Percentiles rank a stretch among this genome's conserved stretches.
phyloP scores from a whole-genome alignment of 2,888 invertebrate genomes.

The Lasioglossum marginatum region DNA sequence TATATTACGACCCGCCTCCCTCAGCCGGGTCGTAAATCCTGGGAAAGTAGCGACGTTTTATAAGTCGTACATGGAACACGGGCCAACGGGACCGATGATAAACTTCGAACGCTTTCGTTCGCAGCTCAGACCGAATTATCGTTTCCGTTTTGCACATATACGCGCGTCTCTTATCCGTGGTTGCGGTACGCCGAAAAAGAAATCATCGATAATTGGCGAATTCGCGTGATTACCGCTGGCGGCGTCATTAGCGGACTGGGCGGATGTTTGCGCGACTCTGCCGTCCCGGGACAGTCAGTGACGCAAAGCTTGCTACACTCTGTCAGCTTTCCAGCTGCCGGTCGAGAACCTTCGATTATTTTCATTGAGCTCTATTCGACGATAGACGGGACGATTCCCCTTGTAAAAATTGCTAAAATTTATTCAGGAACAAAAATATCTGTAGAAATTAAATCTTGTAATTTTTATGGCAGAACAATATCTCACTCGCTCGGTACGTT shows the following conservation, averaged over 20 bases:
- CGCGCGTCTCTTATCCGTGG: neutral
- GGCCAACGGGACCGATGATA: neutral
- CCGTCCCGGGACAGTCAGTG: neutral
- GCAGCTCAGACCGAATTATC: neutral
- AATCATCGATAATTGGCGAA: neutral
- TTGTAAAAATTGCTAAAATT: neutral
- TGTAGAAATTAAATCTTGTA: too few species aligned
- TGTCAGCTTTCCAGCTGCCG: neutral
- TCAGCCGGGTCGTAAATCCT: slow-evolving; percentile 20
- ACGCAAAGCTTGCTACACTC: neutral
- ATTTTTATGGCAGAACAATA: too few species aligned
- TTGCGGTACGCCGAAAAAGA: neutral
- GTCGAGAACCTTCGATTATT: neutral
- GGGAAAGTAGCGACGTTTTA: slow-evolving; percentile 9
- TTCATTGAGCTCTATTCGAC: neutral
- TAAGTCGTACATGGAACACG: slow-evolving; percentile 8
- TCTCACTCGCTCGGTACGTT: too few species aligned
- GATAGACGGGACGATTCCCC: neutral
- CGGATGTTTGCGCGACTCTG: neutral
- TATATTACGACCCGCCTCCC: slow-evolving; percentile 34
- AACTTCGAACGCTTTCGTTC: neutral
- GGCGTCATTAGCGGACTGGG: neutral
- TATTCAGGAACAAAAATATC: neutral
- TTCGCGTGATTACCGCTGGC: neutral
- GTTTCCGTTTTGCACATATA: neutral